phyloP scores from a whole-genome alignment of 2,797 vertebrate species.

The Peromyscus attwateri region DNA sequence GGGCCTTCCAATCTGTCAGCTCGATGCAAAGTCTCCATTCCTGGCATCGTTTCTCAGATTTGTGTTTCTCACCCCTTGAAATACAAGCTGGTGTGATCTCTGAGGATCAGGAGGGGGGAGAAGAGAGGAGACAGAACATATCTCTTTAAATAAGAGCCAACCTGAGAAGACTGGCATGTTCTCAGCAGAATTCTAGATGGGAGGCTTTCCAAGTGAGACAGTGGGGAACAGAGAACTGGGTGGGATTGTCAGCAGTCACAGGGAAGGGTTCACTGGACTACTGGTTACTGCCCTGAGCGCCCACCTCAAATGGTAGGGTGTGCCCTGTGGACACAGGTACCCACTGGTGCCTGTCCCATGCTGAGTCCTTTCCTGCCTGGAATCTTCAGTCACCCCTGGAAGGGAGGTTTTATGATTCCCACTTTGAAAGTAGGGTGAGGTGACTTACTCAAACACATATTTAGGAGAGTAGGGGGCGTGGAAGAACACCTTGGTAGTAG shows the following conservation, averaged over 20 bases:
- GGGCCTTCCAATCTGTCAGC: constrained; percentile 46
- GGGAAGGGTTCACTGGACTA: not conserved
- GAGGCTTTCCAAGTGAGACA: not conserved
- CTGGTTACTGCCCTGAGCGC: not conserved
- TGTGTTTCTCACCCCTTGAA: constrained; percentile 67
- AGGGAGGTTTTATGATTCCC: not conserved
- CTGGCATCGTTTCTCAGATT: constrained; percentile 13
- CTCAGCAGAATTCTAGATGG: not conserved
- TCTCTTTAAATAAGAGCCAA: constrained; percentile 50
- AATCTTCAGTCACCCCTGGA: not conserved
- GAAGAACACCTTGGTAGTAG: too few species aligned
- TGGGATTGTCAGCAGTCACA: not conserved
- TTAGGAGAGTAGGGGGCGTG: not conserved
- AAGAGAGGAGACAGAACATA: not conserved
- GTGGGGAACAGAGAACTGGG: accelerated
- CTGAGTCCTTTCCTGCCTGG: not conserved
- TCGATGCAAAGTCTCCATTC: not conserved
- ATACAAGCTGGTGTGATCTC: constrained; percentile 62
- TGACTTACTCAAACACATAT: not conserved
- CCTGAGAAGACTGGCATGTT: not conserved
- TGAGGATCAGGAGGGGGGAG: not conserved
- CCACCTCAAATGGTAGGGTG: not conserved
- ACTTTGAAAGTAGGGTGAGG: not conserved
- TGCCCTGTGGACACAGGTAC: not conserved
- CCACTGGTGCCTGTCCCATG: not conserved